Conservation (phyloP, 1,140 invertebrate genomes). For the Penaeus japonicus region DNA sequence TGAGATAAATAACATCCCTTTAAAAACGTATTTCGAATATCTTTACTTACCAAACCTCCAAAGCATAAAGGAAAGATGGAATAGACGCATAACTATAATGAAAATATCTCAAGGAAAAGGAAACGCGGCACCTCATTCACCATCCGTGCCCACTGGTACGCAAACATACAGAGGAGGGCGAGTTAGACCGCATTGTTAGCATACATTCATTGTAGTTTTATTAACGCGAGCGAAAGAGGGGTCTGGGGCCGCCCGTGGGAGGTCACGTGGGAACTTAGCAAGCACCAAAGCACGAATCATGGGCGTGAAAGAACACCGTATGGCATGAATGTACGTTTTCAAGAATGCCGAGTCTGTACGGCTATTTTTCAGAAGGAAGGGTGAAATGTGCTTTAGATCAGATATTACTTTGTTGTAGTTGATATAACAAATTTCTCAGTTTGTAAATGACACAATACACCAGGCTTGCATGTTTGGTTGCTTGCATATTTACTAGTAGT, state of each 20-base stretch:
- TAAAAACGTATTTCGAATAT: not conserved
- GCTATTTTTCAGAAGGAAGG: too few species aligned
- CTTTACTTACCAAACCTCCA: not conserved
- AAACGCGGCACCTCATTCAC: not conserved
- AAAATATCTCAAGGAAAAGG: not conserved
- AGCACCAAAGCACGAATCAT: not conserved
- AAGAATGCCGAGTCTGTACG: too few species aligned
- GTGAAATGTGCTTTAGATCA: too few species aligned
- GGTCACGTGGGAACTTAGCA: not conserved
- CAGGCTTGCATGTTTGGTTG: too few species aligned
- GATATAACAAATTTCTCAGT: too few species aligned
- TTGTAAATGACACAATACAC: too few species aligned
- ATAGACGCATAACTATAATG: not conserved
- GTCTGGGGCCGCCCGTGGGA: not conserved
- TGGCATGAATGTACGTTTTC: too few species aligned
- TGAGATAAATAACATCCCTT: not conserved
- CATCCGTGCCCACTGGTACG: not conserved
- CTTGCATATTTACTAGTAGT: too few species aligned
- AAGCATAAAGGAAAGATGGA: not conserved
- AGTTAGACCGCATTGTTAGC: not conserved
- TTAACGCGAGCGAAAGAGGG: not conserved
- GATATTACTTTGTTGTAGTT: too few species aligned
- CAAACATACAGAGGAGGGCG: not conserved
- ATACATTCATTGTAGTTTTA: constrained; percentile 9
- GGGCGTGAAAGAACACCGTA: not conserved